Evolutionary conservation across 2,888 invertebrate genomes (phyloP).

Genomic region (Drosophila lacicola): DNA sequence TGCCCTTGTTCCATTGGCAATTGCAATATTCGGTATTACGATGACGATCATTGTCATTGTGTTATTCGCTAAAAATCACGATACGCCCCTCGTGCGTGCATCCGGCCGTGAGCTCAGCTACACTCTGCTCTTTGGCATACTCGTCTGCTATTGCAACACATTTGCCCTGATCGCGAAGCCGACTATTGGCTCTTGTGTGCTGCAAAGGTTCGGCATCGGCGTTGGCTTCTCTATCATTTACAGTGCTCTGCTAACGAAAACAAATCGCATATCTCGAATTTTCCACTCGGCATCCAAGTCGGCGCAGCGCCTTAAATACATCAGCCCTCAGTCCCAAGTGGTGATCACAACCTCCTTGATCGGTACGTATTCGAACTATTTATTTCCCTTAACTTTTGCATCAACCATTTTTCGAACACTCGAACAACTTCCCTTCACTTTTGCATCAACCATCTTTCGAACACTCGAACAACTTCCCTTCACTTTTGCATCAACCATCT

Average conservation of each 20-base stretch:
- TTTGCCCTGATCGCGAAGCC: conserved; percentile 90
- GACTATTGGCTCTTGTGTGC: conserved; percentile 88
- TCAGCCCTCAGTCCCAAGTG: conserved; percentile 91
- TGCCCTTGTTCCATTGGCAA: conserved; percentile 88
- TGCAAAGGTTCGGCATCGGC: conserved; percentile 89
- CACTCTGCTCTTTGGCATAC: conserved; percentile 89
- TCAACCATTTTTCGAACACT: too few species aligned
- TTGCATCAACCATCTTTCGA: too few species aligned
- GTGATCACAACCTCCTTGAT: conserved; percentile 87
- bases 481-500: too few species aligned
- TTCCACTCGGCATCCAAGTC: conserved; percentile 90
- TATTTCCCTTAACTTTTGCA: too few species aligned
- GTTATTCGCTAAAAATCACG: conserved; percentile 88
- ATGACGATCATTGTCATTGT: conserved; percentile 87
- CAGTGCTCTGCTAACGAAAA: conserved; percentile 91
- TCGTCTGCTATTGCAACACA: conserved; percentile 90
- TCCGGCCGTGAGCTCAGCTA: conserved; percentile 92
- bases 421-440: too few species aligned
- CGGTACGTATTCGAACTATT: conserved; percentile 84
- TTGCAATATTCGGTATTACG: conserved; percentile 88
- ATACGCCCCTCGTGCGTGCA: conserved; percentile 91
- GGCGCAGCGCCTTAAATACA: conserved; percentile 90
- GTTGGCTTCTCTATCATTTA: conserved; percentile 91
- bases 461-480: too few species aligned
- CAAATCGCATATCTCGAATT: conserved; percentile 90